Evolutionary conservation across 2,888 invertebrate genomes (phyloP).

Genomic region (Phyto melanocephala): DNA sequence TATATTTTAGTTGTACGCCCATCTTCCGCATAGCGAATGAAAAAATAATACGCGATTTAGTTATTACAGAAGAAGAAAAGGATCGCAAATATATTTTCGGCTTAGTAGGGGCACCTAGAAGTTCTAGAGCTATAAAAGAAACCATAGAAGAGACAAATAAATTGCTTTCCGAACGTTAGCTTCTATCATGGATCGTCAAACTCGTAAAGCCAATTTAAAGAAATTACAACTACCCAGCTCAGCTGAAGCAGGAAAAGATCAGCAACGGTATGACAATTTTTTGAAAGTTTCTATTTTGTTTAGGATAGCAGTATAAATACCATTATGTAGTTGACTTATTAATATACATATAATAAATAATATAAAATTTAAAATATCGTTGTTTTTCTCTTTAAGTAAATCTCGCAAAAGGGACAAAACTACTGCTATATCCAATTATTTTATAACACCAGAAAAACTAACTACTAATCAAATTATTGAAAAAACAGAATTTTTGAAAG

Average conservation of each 20-base stretch:
- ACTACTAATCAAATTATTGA: background rate
- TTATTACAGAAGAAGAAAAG: conserved; percentile 70
- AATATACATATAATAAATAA: conserved; percentile 37
- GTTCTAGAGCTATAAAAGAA: conserved; percentile 68
- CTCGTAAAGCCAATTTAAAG: conserved; percentile 72
- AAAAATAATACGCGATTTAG: conserved; percentile 62
- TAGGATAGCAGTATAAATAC: background rate
- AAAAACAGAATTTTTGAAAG: too few species aligned
- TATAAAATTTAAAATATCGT: conserved; percentile 9
- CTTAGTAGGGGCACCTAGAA: conserved; percentile 69
- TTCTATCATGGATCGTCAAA: conserved; percentile 71
- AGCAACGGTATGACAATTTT: conserved; percentile 50
- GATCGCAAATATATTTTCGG: conserved; percentile 72
- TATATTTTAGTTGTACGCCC: conserved; percentile 70
- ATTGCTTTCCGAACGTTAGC: conserved; percentile 68
- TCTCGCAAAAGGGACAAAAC: conserved; percentile 63
- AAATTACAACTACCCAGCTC: conserved; percentile 72
- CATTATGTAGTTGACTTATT: background rate
- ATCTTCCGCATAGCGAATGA: conserved; percentile 70
- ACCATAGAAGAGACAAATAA: conserved; percentile 70
- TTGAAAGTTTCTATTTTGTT: background rate
- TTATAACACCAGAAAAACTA: conserved; percentile 66
- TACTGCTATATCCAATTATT: conserved; percentile 69
- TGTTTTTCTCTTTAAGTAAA: conserved; percentile 66
- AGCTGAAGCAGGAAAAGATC: conserved; percentile 23